Evolutionary conservation across 2,797 vertebrate genomes (phyloP).

Genomic region (Falco cherrug): DNA sequence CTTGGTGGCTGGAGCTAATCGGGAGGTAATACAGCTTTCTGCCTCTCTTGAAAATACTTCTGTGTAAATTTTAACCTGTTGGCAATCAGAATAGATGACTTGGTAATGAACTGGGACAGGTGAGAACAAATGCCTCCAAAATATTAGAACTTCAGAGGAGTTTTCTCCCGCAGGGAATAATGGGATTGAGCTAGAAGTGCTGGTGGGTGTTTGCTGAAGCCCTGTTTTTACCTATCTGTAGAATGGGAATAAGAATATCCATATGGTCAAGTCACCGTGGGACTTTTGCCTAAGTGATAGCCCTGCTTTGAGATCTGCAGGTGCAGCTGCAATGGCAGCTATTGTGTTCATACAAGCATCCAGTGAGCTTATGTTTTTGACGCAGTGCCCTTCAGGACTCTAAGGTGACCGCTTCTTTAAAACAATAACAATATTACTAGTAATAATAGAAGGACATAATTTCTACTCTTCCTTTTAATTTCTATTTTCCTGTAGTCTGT

Average conservation of each 20-base stretch:
- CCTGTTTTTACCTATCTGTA: not conserved
- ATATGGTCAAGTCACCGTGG: accelerated
- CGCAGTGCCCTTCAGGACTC: not conserved
- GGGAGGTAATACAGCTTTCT: not conserved
- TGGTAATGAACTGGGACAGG: not conserved
- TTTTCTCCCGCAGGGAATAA: not conserved
- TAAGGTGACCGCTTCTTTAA: not conserved
- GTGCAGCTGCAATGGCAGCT: not conserved
- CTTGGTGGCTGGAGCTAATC: not conserved
- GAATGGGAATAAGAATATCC: not conserved
- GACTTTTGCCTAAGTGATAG: not conserved
- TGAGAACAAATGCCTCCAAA: not conserved
- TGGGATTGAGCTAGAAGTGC: not conserved
- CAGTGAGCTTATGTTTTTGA: not conserved
- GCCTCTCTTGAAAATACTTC: not conserved
- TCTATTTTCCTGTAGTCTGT: not conserved
- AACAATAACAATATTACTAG: not conserved
- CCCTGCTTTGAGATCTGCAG: not conserved
- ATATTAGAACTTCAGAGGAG: not conserved
- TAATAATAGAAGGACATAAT: not conserved
- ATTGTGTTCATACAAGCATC: not conserved
- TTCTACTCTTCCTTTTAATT: conserved; percentile 15
- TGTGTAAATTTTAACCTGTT: not conserved
- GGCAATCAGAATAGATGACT: not conserved
- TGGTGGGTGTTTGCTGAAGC: not conserved